Percentiles rank a stretch among this genome's conserved stretches.
These are phyloP conservation scores for Magallana angulata DNA, from an alignment of 1,140 invertebrate species.

Conservation along the genomic window DNA sequence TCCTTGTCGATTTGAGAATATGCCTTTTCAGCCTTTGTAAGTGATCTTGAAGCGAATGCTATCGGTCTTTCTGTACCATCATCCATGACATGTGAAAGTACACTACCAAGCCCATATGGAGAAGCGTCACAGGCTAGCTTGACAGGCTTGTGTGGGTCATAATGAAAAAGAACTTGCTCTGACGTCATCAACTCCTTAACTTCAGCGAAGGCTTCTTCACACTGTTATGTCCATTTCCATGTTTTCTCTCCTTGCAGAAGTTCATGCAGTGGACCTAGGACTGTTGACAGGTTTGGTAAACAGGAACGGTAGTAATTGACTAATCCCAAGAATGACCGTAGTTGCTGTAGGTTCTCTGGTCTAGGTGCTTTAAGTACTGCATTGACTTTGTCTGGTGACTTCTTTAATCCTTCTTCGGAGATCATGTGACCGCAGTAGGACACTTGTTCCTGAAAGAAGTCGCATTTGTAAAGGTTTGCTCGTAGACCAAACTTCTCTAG, in stretches of 20 bases:
- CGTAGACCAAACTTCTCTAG: constrained; percentile 39
- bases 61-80: constrained; percentile 78
- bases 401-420: neutral
- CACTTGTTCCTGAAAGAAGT: constrained; percentile 45
- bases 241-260: too few relatives aligned
- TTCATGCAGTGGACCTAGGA: too few relatives aligned
- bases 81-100: constrained; percentile 78
- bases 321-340: too few relatives aligned
- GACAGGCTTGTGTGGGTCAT: constrained; percentile 13
- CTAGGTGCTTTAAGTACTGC: too few relatives aligned
- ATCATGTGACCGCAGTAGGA: constrained; percentile 41
- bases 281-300: constrained; percentile 1
- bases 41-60: constrained; percentile 69
- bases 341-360: too few relatives aligned
- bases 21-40: too few relatives aligned
- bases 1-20: too few relatives aligned
- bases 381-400: too few relatives aligned
- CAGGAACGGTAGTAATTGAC: neutral
- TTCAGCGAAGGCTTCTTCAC: constrained; percentile 17
- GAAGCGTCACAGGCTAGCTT: constrained; percentile 79
- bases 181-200: constrained; percentile 42
- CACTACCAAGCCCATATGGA: constrained; percentile 79
- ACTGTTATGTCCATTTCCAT: constrained; percentile 44
- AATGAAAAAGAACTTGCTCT: constrained; percentile 38
- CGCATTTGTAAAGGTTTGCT: constrained; percentile 48